Evolutionary conservation across 2,797 vertebrate genomes (phyloP).

Genomic region (Fratercula arctica): DNA sequence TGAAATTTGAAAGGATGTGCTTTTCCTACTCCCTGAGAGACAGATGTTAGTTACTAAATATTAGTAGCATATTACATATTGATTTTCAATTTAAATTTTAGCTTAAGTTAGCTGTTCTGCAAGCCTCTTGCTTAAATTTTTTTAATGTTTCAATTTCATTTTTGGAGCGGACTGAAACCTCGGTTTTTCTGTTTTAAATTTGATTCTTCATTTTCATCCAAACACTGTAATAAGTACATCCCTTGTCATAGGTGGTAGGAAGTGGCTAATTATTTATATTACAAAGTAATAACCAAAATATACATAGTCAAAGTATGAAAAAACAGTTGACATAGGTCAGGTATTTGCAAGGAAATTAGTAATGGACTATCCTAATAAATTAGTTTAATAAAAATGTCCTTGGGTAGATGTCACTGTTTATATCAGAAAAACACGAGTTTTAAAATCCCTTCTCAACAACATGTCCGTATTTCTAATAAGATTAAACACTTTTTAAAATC

Average conservation of each 20-base stretch:
- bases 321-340: background rate
- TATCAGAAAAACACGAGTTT: rapidly evolving
- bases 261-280: background rate
- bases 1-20: background rate
- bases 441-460: background rate
- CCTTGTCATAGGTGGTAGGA: background rate
- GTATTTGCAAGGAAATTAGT: background rate
- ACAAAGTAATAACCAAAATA: background rate
- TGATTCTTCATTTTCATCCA: background rate
- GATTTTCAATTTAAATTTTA: background rate
- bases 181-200: background rate
- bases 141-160: background rate
- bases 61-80: background rate
- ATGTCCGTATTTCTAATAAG: background rate
- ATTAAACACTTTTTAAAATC: background rate
- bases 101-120: background rate
- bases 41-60: background rate
- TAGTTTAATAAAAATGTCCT: background rate
- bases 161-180: background rate
- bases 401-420: background rate
- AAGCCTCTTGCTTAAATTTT: background rate
- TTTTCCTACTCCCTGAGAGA: background rate
- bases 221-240: background rate
- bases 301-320: background rate
- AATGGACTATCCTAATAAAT: background rate